These are phyloP conservation scores for Mythimna vitellina DNA, from an alignment of 2,888 invertebrate species.

Conservation along the genomic window DNA sequence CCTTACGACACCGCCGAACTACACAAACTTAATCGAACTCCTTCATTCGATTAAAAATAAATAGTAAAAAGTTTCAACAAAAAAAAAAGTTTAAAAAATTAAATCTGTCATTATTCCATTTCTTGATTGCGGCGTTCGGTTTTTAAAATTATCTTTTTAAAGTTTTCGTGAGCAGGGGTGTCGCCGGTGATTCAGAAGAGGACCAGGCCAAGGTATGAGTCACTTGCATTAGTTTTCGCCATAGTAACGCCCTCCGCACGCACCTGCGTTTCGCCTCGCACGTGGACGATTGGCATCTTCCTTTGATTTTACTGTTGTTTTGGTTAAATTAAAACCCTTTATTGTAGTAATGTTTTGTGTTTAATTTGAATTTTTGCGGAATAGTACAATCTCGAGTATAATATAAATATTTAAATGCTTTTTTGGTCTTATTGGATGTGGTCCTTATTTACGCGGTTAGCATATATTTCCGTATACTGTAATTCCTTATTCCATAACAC, in stretches of 20 bases:
- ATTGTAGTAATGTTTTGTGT: not conserved
- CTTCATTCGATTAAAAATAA: slow-evolving; percentile 45
- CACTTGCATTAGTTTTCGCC: slow-evolving; percentile 80
- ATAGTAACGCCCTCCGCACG: slow-evolving; percentile 87
- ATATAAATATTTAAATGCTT: not conserved
- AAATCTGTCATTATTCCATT: not conserved
- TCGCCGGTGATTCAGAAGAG: slow-evolving; percentile 85
- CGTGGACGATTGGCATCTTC: slow-evolving; percentile 62
- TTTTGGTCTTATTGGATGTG: not conserved
- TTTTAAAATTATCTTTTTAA: slow-evolving; percentile 52
- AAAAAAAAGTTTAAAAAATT: slow-evolving; percentile 28
- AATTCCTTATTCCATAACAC: not conserved
- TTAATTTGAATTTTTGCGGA: not conserved
- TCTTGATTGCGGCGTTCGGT: slow-evolving; percentile 8
- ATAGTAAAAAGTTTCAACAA: slow-evolving; percentile 35
- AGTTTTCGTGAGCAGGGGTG: slow-evolving; percentile 79
- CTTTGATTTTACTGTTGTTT: slow-evolving; percentile 55
- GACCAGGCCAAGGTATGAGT: slow-evolving; percentile 86
- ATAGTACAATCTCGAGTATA: not conserved
- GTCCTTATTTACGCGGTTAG: not conserved
- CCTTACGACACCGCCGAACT: slow-evolving; percentile 70
- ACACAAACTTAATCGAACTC: slow-evolving; percentile 65
- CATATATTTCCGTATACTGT: not conserved
- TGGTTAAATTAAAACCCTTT: slow-evolving; percentile 16
- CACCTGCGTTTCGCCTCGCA: slow-evolving; percentile 69